phyloP scores from a whole-genome alignment of 2,888 invertebrate genomes.

The Melieria crassipennis region DNA sequence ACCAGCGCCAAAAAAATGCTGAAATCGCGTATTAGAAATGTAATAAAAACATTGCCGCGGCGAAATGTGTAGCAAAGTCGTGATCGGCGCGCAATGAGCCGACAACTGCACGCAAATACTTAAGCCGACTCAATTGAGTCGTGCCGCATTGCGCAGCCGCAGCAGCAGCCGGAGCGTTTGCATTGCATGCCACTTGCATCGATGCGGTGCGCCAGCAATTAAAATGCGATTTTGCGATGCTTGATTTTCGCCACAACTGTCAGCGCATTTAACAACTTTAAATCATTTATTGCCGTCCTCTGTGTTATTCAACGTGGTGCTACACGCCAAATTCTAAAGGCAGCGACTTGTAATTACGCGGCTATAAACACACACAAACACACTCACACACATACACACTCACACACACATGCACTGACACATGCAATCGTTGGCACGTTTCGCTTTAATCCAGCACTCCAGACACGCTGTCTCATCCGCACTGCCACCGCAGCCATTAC shows the following conservation, averaged over 20 bases:
- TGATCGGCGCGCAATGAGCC: constrained; percentile 17
- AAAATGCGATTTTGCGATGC: too few species aligned
- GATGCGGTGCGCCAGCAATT: constrained; percentile 9
- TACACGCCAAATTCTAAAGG: neutral
- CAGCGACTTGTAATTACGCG: constrained; percentile 4
- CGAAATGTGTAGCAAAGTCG: constrained; percentile 8
- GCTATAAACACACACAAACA: neutral
- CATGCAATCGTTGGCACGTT: neutral
- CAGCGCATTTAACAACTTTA: too few species aligned
- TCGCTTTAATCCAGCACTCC: too few species aligned
- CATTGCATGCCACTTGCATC: neutral
- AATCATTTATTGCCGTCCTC: too few species aligned
- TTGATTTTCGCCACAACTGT: too few species aligned
- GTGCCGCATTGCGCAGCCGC: too few species aligned
- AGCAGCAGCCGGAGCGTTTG: neutral
- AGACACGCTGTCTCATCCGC: too few species aligned
- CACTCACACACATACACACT: neutral
- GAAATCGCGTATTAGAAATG: neutral
- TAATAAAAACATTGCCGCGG: neutral
- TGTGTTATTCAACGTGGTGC: neutral
- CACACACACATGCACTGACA: too few species aligned
- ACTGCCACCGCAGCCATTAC: too few species aligned
- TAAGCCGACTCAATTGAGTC: too few species aligned
- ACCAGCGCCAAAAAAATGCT: neutral
- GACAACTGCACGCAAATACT: constrained; percentile 20